Base-by-base conservation (phyloP, 2,113 vertebrate genomes). In the Tachysurus vachellii region DNA sequence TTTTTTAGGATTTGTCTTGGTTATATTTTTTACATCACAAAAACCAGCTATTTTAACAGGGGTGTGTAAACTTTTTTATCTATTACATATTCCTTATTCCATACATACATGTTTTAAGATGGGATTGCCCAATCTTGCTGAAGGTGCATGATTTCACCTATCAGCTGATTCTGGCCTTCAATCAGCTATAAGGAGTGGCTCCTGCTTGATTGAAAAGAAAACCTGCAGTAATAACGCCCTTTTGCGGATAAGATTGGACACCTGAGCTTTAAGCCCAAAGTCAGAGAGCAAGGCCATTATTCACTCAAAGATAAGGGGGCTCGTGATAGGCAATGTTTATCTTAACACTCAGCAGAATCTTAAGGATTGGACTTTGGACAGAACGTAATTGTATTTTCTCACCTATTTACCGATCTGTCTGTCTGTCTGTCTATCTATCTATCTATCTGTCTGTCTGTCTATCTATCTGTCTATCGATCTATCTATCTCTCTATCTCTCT, bases 281-380 rank as follows among this genome's bases (percentile, higher is more conserved):
- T 86, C 6, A 61, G 19, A 42, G 73, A 79, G 57, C 61, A 17
- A 62, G 75, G 85, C 68, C 66, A 82, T 88, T 88, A 86, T 80
- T 80, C 76, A 86, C 57, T 26, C 10, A n/a, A 12, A 87, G 87
- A 88, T 90, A 88, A 82, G 1, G 21, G 10, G 57, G 44, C 83
- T 88, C 85, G 26, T 5, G 21, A 47, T 44, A 87, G 82, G n/a
- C 16, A 23, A 7, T 47, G 28, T 62, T 66, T 88, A 89, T 88
- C 86, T 85, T 28, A 57, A 7, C 9, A 71, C 47, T 23, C 54
- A 47, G 23, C 62, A 83, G 75, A 28, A 59, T n/a, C 19, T 42
- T 14, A 28, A 4, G 13, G 26, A n/a, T 19, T 88, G 89, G 87
- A 82, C 56, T 82, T 62, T 82, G 80, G 57, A 21, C 80, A 87